These are phyloP conservation scores for Cyanoramphus novaezelandiae DNA, from an alignment of 2,113 vertebrate species.

Conservation along the genomic window DNA sequence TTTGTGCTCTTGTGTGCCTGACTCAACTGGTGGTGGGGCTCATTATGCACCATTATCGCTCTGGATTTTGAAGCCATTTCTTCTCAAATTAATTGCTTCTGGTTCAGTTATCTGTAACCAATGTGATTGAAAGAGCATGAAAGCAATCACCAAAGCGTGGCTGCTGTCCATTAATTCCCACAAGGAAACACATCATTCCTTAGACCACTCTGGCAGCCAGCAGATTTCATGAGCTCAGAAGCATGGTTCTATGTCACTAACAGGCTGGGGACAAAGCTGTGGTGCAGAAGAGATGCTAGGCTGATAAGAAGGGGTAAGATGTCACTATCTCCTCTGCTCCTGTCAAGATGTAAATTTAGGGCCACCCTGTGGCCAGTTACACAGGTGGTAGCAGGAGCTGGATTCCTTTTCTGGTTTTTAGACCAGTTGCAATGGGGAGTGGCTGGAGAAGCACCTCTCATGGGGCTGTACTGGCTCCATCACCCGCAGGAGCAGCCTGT, in stretches of 20 bases:
- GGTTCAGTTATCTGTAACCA: slow-evolving; percentile 38
- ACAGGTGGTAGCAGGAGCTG: not conserved
- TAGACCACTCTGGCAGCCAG: not conserved
- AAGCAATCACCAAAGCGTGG: not conserved
- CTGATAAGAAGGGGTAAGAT: not conserved
- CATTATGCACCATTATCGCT: not conserved
- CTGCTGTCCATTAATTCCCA: not conserved
- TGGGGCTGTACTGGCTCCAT: accelerated
- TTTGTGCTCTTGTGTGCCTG: not conserved
- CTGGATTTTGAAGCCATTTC: not conserved
- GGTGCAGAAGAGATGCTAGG: not conserved
- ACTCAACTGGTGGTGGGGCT: accelerated
- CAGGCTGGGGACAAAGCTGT: not conserved
- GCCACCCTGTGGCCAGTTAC: not conserved
- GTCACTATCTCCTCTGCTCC: not conserved
- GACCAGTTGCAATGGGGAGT: not conserved
- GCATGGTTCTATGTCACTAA: not conserved
- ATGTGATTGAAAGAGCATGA: slow-evolving; percentile 1
- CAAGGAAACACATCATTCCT: not conserved
- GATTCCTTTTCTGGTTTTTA: not conserved
- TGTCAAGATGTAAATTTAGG: not conserved
- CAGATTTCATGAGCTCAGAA: accelerated
- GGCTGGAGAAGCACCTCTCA: not conserved
- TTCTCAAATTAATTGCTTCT: slow-evolving; percentile 32
- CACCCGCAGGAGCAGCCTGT: not conserved